Base-by-base conservation (phyloP, 1,140 invertebrate species). In the Sarcophaga bullata region DNA sequence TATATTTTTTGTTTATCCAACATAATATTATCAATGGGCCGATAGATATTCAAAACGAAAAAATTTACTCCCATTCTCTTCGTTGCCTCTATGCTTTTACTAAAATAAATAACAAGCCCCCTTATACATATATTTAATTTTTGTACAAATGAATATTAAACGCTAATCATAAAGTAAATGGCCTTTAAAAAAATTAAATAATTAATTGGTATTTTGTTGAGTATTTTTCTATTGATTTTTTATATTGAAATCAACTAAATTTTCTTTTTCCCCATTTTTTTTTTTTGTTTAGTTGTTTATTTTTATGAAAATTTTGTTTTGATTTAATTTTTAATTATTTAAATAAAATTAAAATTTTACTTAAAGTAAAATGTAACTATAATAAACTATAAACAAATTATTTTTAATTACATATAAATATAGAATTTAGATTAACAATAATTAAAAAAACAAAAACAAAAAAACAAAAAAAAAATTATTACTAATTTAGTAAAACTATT, bases 401-500 rank as follows among this genome's bases (percentile, higher is more conserved):
- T 15, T 72, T 72, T 72, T 72, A 72, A 72, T 3, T 9, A 25
- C 9, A 25, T 19, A 9, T 72, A n/a, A 58, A n/a, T 68, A 17
- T 68, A 68, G 17, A 68, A 68, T 68, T 68, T 68, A 68, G 62
- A 17, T 68, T 68, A 68, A n/a, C n/a, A n/a, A n/a, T n/a, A n/a
- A 68, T 68, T 52, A 52, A 52, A 9, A 10, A 52, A 10, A 3
- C 6, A 58, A 13, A 58, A 58, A 15, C 6, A n/a, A 58, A 58
- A n/a, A 58, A 15, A 73, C 46, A 73, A 46, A 75, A 50, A 50
- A 19, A 78, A 78, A 78, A 19, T 8, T 19, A 52, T 78, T 78
- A 48, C 48, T 78, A 78, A 78, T 78, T 78, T 78, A 78, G 75
- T 78, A 50, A 78, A 52, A 52, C 75, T n/a, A 78, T 78, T 76